These are phyloP conservation scores for Leguminivora glycinivorella DNA, from an alignment of 1,140 invertebrate genomes.

Conservation along the genomic window DNA sequence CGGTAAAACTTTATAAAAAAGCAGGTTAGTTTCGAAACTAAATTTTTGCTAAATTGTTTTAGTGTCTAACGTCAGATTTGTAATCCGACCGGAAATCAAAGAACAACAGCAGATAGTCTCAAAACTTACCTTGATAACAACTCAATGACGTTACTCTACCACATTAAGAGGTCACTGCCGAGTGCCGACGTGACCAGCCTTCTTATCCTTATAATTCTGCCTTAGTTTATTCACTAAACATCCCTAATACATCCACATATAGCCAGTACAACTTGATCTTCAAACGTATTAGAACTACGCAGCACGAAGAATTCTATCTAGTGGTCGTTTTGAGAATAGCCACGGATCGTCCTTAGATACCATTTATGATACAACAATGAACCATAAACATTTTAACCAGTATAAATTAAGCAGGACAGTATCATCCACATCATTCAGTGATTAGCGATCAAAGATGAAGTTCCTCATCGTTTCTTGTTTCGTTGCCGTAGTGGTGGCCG, in stretches of 20 bases:
- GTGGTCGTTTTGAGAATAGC: not conserved
- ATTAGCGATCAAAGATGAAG: conserved; percentile 55
- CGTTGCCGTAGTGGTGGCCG: conserved; percentile 34
- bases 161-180: conserved; percentile 53
- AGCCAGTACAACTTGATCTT: not conserved
- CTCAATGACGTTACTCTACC: conserved; percentile 4
- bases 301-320: not conserved
- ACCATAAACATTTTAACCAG: conserved; percentile 51
- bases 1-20: too few relatives aligned
- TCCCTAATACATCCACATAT: not conserved
- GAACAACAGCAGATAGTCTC: not conserved
- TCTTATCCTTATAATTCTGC: conserved; percentile 40
- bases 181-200: conserved; percentile 45
- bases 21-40: too few relatives aligned
- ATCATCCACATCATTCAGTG: conserved; percentile 45
- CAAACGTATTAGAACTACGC: not conserved
- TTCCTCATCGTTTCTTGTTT: conserved; percentile 48
- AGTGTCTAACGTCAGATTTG: too few relatives aligned
- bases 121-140: conserved; percentile 9
- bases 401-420: conserved; percentile 54
- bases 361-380: conserved; percentile 71
- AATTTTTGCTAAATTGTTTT: too few relatives aligned
- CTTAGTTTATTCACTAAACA: conserved; percentile 4
- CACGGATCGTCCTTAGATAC: conserved; percentile 35
- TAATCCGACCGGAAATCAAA: not conserved